These are phyloP conservation scores for Bujurquina vittata DNA, from an alignment of 2,113 vertebrate genomes.

Conservation along the genomic window DNA sequence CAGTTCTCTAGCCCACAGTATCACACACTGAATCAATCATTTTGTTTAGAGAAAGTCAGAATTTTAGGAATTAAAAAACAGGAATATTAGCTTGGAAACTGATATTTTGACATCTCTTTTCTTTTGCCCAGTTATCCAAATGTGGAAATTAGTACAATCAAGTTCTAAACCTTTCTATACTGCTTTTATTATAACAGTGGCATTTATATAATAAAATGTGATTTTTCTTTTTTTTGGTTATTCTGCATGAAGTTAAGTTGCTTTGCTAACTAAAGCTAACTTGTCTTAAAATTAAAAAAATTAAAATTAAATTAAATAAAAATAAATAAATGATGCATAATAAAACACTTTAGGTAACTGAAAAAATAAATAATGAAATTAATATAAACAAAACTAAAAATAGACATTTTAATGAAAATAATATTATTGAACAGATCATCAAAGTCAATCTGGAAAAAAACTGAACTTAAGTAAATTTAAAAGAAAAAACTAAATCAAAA, in stretches of 20 bases:
- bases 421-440: background rate
- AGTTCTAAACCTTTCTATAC: background rate
- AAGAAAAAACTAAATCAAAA: too few species aligned
- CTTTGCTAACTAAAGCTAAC: background rate
- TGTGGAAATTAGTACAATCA: background rate
- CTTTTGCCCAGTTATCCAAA: background rate
- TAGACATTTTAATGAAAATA: background rate
- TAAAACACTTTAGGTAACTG: background rate
- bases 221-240: background rate
- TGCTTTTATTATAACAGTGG: background rate
- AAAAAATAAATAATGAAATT: background rate
- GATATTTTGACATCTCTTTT: conserved; percentile 1
- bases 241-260: background rate
- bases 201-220: background rate
- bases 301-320: too few species aligned
- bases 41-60: background rate
- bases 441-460: background rate
- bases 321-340: background rate
- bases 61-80: background rate
- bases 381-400: background rate
- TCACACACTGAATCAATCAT: background rate
- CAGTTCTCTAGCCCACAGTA: background rate
- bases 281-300: background rate
- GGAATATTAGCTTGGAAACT: background rate
- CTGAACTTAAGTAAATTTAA: background rate